Base-by-base conservation (phyloP, 2,113 vertebrate species). In the Hemiscyllium ocellatum region DNA sequence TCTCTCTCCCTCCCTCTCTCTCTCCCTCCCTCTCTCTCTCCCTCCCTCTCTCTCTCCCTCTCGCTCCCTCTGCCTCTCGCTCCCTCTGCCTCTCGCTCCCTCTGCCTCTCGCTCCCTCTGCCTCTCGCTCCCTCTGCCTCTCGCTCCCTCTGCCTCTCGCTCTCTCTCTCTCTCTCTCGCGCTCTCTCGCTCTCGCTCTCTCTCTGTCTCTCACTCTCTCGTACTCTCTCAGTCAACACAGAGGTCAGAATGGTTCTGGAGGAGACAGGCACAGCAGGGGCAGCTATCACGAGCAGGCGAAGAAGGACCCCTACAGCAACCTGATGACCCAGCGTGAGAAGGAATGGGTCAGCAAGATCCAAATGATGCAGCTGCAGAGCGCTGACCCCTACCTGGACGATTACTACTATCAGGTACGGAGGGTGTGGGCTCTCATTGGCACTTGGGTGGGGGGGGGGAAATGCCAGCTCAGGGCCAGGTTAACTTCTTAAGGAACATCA, bases 311-410 rank as follows among this genome's bases (percentile, higher is more conserved):
- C 0, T 99, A 99, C 69, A 98, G 99, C 96, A 99, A 99, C 97
- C 98, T 99, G 96, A 99, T 99, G 99, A 97, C 98, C 83, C 99
- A 98, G 96, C 98, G 98, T 95, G 99, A 99, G 95, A 99, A 99
- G 96, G 99, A 99, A 56, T 99, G 99, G 99, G 99, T 99, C 10
- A 98, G 98, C 7, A 99, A 98, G 96, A 99, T 99, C 96, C 99
- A 99, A 96, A 99, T 99, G 98, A 99, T 99, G 99, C 99, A 99
- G 95, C 98, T 99, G 72, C 99, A 99, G 96, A 99, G 99, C 97
- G 99, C 99, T 95, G 99, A 99, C 95, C 99, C 99, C 15, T 99
- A 99, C 97, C 97, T 99, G 97, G 99, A 99, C 95, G 99, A 99
- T 95, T 99, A 99, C 97, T 99, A 99, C 97, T 99, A 99, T 96